Percentiles rank a stretch among this genome's conserved stretches.
Conservation (phyloP, 2,113 vertebrate species). For the Isichthys henryi region DNA sequence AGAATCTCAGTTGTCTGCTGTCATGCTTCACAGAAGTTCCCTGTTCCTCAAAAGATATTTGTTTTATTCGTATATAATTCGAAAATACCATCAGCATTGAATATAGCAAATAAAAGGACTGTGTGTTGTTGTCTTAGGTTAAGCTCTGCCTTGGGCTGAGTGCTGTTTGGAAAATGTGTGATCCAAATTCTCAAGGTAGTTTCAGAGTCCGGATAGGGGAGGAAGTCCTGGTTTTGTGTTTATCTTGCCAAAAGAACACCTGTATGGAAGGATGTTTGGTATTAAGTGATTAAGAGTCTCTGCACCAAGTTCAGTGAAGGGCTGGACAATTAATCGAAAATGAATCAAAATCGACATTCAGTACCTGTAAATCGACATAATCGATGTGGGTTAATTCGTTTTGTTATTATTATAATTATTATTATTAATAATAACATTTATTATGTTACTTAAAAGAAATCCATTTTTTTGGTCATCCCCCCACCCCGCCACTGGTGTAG, state of each 20-base stretch:
- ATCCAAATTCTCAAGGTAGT: neutral
- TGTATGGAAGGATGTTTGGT: neutral
- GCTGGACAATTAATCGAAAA: no score
- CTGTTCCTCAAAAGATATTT: neutral
- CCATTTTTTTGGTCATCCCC: neutral
- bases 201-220: no score
- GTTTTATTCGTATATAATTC: neutral
- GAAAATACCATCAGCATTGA: neutral
- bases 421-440: no score
- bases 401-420: no score
- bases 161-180: neutral
- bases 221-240: neutral
- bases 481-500: neutral
- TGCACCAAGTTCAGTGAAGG: neutral
- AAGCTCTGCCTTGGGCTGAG: neutral
- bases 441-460: no score
- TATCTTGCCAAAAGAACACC: neutral
- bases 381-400: no score
- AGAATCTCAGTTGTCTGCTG: neutral
- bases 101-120: neutral
- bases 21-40: neutral
- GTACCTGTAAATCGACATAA: no score
- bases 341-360: no score
- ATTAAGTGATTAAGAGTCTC: neutral
- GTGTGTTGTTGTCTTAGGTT: neutral